Base-by-base conservation (phyloP, 2,113 vertebrate genomes). In the Cryptotis parvus region DNA sequence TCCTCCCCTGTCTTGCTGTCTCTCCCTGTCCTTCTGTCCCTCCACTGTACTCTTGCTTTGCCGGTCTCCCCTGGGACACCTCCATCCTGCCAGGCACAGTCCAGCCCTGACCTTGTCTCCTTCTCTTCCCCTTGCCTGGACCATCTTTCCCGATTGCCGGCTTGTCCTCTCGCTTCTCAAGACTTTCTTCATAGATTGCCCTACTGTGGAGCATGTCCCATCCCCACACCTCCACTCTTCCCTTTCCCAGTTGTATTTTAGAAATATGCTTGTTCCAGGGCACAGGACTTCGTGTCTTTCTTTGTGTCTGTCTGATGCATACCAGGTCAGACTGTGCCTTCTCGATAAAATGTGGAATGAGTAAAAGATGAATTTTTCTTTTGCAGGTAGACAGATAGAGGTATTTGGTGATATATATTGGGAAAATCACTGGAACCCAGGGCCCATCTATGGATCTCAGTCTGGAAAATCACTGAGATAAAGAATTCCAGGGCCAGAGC, bases 1-100 rank as follows among this genome's bases (percentile, higher is more conserved):
- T n/a, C n/a, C n/a, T 0, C 0, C 0, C 1, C 61, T 7, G 8
- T 16, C 22, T 6, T 26, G 31, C 15, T 26, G 3, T 39, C n/a
- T 33, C 41, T 52, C 9, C 1, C 61, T 7, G 8, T 16, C 22
- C 9, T 26, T 27, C 15, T 26, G 3, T 39, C n/a, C 43, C 41
- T 52, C 9, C 33, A n/a, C 3, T n/a, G 14, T 26, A 2, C 3
- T 5, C 61, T 52, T 14, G 49, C 7, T 16, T 52, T 52, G 49
- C 8, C 24, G 2, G 12, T 6, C 9, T 1, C 24, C 73, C 58
- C 12, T 0, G 0, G 49, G 0, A 15, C 14, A 2, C 63, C 52
- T 14, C 1, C 0, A 0, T 35, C 26, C 9, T 16, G 35, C 31
- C 68, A 1, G 41, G 6, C 1, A 3, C n/a, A 66, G 4, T 37